Conservation (phyloP, 2,797 vertebrate genomes). For the Anguilla megastoma region DNA sequence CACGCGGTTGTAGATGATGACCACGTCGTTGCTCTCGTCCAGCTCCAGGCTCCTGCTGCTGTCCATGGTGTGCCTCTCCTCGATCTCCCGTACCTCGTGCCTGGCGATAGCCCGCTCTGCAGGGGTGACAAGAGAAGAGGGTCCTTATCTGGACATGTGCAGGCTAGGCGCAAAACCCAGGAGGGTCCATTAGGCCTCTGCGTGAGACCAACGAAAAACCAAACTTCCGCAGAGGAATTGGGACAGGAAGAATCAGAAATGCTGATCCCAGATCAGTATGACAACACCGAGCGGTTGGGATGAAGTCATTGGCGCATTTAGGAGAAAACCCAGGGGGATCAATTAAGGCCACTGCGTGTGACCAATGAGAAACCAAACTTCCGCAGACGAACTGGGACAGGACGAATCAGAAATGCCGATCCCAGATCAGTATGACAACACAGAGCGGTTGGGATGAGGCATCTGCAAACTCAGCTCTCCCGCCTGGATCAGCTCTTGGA, state of each 20-base stretch:
- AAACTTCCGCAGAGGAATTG: background rate
- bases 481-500: no score
- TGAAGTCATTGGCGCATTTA: no score
- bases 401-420: background rate
- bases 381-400: background rate
- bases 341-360: background rate
- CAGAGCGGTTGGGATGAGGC: background rate
- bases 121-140: background rate
- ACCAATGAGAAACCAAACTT: background rate
- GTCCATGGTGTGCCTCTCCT: slow-evolving; percentile 88
- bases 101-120: slow-evolving; percentile 93
- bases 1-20: slow-evolving; percentile 96
- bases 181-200: background rate
- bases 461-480: no score
- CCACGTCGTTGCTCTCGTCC: slow-evolving; percentile 80
- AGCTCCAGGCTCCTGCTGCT: slow-evolving; percentile 70
- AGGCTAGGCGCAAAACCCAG: background rate
- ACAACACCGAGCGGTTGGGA: background rate
- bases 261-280: background rate
- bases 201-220: background rate
- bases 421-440: background rate
- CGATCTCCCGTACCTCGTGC: slow-evolving; percentile 95
- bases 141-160: background rate
- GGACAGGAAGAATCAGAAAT: background rate
- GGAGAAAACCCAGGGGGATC: background rate